Evolutionary conservation across 2,888 invertebrate genomes (phyloP).

Genomic region (Anticlea derivata): DNA sequence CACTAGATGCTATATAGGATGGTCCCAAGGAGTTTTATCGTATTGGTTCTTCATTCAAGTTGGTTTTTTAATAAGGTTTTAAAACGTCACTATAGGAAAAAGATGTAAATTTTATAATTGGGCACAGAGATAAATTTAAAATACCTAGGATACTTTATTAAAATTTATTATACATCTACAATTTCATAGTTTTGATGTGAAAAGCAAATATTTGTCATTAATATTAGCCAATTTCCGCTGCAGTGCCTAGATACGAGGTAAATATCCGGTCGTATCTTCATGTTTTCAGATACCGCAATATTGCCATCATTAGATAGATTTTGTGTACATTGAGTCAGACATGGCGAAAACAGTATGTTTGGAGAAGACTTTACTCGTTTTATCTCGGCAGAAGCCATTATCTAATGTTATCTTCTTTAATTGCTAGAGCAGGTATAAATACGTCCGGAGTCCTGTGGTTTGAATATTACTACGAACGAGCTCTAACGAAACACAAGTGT

Average conservation of each 20-base stretch:
- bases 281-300: slow-evolving; percentile 47
- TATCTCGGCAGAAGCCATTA: slow-evolving; percentile 72
- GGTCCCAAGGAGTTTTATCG: too few relatives aligned
- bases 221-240: slow-evolving; percentile 54
- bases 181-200: too few relatives aligned
- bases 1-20: too few relatives aligned
- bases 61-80: too few relatives aligned
- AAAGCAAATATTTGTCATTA: slow-evolving; percentile 2
- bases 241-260: slow-evolving; percentile 32
- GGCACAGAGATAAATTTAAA: too few relatives aligned
- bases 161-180: too few relatives aligned
- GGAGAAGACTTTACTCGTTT: slow-evolving; percentile 55
- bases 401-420: slow-evolving; percentile 77
- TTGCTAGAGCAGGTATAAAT: slow-evolving; percentile 69
- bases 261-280: slow-evolving; percentile 67
- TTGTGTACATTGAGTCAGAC: slow-evolving; percentile 73
- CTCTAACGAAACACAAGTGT: slow-evolving; percentile 66
- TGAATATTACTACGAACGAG: slow-evolving; percentile 73
- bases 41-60: too few relatives aligned
- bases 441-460: slow-evolving; percentile 53
- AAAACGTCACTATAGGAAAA: too few relatives aligned
- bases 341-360: slow-evolving; percentile 78
- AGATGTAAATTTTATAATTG: too few relatives aligned
- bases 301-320: slow-evolving; percentile 42
- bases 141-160: too few relatives aligned